Percentiles rank a stretch among this genome's conserved stretches.
phyloP scores from a whole-genome alignment of 92 coral and sea anemone genomes.

The Porites cylindrica region DNA sequence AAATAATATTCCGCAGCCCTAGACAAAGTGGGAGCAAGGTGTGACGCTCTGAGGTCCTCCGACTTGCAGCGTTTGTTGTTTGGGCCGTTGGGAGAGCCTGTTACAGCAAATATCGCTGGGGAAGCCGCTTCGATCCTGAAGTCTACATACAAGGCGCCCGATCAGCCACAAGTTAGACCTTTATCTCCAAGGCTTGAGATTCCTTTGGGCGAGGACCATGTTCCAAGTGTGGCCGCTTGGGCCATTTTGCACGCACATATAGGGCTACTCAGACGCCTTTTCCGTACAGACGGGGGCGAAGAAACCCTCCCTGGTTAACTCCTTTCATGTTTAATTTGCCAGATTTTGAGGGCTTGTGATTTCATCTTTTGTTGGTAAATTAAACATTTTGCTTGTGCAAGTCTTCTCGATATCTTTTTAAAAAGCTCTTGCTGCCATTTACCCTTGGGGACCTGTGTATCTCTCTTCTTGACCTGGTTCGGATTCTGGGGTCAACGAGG shows the following conservation, averaged over 20 bases:
- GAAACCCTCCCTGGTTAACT: background rate
- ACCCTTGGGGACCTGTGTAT: conserved; percentile 43
- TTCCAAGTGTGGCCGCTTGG: background rate
- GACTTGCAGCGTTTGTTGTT: background rate
- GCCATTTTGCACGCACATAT: background rate
- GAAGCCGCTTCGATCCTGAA: background rate
- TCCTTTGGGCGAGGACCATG: background rate
- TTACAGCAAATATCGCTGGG: background rate
- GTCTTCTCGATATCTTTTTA: background rate
- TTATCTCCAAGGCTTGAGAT: background rate
- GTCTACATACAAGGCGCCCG: background rate
- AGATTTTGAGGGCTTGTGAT: background rate
- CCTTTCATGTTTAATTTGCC: background rate
- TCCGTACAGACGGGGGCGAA: background rate
- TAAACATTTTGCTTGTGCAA: background rate
- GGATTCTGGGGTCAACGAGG: conserved; percentile 60
- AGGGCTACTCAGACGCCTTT: background rate
- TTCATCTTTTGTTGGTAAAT: background rate
- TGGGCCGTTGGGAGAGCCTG: background rate
- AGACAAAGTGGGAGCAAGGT: background rate
- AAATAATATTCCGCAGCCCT: conserved; percentile 11
- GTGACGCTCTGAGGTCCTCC: background rate
- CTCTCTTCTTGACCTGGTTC: conserved; percentile 55
- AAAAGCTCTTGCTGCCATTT: background rate
- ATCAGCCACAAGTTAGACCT: background rate